Evolutionary conservation across 2,113 vertebrate genomes (phyloP).

Genomic region (Glaucidium brasilianum): DNA sequence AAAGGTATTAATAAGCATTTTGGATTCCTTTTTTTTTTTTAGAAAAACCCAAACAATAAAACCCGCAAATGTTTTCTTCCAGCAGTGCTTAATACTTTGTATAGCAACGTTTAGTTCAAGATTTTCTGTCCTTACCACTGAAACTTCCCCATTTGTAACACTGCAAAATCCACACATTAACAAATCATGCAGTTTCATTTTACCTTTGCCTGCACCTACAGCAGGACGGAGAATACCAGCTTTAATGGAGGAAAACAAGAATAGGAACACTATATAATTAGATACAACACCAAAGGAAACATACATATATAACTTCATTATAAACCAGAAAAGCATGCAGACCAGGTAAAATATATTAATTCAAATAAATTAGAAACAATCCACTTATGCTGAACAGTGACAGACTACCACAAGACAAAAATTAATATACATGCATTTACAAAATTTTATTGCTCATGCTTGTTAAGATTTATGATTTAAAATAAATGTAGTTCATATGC

Average conservation of each 20-base stretch:
- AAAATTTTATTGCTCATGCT: constrained; percentile 20
- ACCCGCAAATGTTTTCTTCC: neutral
- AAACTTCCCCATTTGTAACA: constrained; percentile 71
- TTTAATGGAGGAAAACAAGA: constrained; percentile 80
- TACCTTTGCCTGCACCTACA: constrained; percentile 92
- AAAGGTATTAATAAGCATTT: neutral
- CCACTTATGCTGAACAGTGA: neutral
- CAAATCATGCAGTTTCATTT: constrained; percentile 79
- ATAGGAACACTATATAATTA: constrained; percentile 78
- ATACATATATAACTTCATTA: constrained; percentile 28
- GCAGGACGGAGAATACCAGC: constrained; percentile 83
- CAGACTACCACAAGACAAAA: constrained; percentile 19
- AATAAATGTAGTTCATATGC: neutral
- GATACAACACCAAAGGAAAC: constrained; percentile 67
- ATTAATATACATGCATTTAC: constrained; percentile 24
- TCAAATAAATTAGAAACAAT: constrained; percentile 25
- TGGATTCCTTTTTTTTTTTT: neutral
- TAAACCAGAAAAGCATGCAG: constrained; percentile 67
- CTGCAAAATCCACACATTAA: constrained; percentile 72
- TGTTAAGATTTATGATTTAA: neutral
- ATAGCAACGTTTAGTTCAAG: neutral
- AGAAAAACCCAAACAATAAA: neutral
- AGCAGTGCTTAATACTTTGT: neutral
- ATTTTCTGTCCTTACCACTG: constrained; percentile 64
- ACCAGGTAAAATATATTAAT: constrained; percentile 24